Evolutionary conservation across 1,140 invertebrate genomes (phyloP).

Genomic region (Nasonia longicornis): DNA sequence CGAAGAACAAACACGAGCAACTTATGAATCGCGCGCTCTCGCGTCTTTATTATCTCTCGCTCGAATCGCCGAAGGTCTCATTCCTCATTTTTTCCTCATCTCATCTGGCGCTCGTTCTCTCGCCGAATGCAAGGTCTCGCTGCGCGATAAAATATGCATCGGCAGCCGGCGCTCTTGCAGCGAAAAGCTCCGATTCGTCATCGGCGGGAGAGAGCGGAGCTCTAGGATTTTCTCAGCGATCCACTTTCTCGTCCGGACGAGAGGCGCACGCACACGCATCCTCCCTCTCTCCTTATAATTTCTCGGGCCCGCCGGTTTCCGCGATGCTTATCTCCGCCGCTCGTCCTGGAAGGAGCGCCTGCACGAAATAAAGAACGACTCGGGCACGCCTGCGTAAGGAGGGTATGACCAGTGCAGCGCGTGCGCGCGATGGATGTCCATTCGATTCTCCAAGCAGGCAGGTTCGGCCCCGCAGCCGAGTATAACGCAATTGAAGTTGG

Average conservation of each 20-base stretch:
- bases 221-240: conserved; percentile 37
- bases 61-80: conserved; percentile 13
- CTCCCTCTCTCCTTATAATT: conserved; percentile 35
- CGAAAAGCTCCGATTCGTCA: background rate
- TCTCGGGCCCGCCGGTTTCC: conserved; percentile 38
- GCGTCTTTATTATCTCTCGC: conserved; percentile 31
- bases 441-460: background rate
- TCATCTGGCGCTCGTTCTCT: conserved; percentile 42
- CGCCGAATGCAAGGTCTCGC: conserved; percentile 35
- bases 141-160: background rate
- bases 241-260: conserved; percentile 46
- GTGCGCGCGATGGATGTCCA: background rate
- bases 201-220: background rate
- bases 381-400: conserved; percentile 22
- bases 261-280: conserved; percentile 30
- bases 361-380: conserved; percentile 43
- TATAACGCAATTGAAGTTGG: conserved; percentile 31
- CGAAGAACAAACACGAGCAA: conserved; percentile 45
- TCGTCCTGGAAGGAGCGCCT: conserved; percentile 45
- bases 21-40: conserved; percentile 37
- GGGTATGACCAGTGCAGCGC: background rate
- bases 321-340: conserved; percentile 50
- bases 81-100: conserved; percentile 4
- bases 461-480: conserved; percentile 14
- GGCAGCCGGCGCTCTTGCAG: too few relatives aligned